Base-by-base conservation (phyloP, 1,140 invertebrate species). In the Philaenus spumarius region DNA sequence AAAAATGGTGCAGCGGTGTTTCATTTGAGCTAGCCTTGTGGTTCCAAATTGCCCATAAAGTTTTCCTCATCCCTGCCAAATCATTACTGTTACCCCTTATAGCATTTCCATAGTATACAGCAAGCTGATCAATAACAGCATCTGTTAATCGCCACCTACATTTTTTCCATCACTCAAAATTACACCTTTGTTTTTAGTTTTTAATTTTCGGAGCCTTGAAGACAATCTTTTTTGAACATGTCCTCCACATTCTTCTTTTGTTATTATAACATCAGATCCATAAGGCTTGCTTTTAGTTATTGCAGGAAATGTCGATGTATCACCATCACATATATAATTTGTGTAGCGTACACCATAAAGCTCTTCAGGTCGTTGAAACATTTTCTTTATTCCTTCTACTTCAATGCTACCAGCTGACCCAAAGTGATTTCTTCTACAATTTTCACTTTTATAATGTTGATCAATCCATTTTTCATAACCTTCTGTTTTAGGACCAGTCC, bases 321-420 rank as follows among this genome's bases (percentile, higher is more conserved):
- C 65, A 7, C 66, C 65, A 37, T 67, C 64, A 6, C 62, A 60
- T 35, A 67, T 61, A 39, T 63, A 67, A 26, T 59, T 23, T 3
- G 15, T 20, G 34, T 62, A 64, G 14, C 37, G 37, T 17, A 64
- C 59, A 39, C 48, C 43, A 11, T 53, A 19, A n/a, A 11, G 7
- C 26, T 58, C 45, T 7, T 11, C 40, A 12, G 61, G 66, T 9
- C 59, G 24, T 11, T 17, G 11, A 52, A 61, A 67, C 42, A 67
- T 62, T 39, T n/a, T n/a, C n/a, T n/a, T n/a, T n/a, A n/a, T n/a
- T n/a, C n/a, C n/a, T n/a, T n/a, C n/a, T n/a, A n/a, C 54, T 56
- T 17, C 42, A 15, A 6, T 63, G 37, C n/a, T 55, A 53, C n/a
- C n/a, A n/a, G n/a, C 19, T n/a, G n/a, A n/a, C n/a, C n/a, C n/a